Evolutionary conservation across 2,797 vertebrate genomes (phyloP).

Genomic region (Acestrorhynchus altus): DNA sequence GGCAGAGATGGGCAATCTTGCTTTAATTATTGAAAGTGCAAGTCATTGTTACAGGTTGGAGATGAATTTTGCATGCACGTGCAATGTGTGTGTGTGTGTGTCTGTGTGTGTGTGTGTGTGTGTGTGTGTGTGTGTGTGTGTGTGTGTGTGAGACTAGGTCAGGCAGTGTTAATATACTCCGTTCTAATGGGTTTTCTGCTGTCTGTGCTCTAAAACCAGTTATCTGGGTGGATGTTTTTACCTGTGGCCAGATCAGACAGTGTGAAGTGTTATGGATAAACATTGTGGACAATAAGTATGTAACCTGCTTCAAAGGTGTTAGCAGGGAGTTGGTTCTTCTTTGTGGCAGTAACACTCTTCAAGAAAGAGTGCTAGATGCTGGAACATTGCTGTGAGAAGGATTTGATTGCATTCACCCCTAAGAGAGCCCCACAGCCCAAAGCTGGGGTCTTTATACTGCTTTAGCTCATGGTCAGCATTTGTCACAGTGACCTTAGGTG

Average conservation of each 20-base stretch:
- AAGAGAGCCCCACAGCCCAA: too few species aligned
- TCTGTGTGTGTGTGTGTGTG: constrained; percentile 12
- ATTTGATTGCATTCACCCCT: too few species aligned
- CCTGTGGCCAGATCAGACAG: neutral
- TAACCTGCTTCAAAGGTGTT: too few species aligned
- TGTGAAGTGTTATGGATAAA: neutral
- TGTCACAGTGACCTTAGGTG: too few species aligned
- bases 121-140: neutral
- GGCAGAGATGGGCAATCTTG: constrained; percentile 1
- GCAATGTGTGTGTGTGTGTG: neutral
- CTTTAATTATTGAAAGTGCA: constrained; percentile 42
- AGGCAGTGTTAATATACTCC: neutral
- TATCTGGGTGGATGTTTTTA: neutral
- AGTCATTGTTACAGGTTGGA: constrained; percentile 37
- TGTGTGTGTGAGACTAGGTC: constrained; percentile 5
- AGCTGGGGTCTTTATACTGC: too few species aligned
- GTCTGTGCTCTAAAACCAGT: neutral
- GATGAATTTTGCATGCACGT: constrained; percentile 31
- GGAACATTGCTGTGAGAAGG: too few species aligned
- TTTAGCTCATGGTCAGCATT: too few species aligned
- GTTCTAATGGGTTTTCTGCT: constrained; percentile 1
- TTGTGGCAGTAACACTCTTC: too few species aligned
- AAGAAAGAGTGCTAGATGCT: too few species aligned
- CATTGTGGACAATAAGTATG: too few species aligned
- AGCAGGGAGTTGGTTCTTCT: too few species aligned